These are phyloP conservation scores for Exephanes ischioxanthus DNA, from an alignment of 2,888 invertebrate genomes.

Conservation along the genomic window DNA sequence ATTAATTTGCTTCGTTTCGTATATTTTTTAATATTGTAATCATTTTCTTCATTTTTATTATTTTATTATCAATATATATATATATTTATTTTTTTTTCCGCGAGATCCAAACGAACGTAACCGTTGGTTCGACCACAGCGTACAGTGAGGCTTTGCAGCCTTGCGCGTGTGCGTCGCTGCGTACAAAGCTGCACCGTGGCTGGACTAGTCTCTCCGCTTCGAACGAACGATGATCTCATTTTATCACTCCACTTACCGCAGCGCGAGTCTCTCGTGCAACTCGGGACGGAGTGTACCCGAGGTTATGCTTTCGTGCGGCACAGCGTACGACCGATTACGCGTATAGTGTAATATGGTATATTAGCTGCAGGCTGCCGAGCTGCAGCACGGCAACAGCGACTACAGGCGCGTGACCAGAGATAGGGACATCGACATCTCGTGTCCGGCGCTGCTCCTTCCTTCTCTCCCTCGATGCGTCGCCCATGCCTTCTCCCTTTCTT, in stretches of 20 bases:
- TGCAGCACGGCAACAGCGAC: conserved; percentile 28
- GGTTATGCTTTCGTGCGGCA: conserved; percentile 46
- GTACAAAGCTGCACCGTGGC: conserved; percentile 47
- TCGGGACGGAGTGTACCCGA: conserved; percentile 28
- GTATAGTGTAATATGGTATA: conserved; percentile 17
- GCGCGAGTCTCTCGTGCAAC: conserved; percentile 62
- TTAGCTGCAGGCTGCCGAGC: conserved; percentile 27
- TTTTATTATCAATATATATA: not conserved
- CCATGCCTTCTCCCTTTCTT: conserved; percentile 32
- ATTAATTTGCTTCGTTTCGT: not conserved
- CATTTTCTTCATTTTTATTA: not conserved
- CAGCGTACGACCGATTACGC: conserved; percentile 11
- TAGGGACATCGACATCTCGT: conserved; percentile 64
- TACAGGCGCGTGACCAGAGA: conserved; percentile 62
- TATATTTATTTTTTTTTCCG: not conserved
- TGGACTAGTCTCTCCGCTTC: conserved; percentile 54
- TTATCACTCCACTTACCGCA: conserved; percentile 79
- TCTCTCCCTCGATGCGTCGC: conserved; percentile 22
- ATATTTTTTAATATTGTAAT: not conserved
- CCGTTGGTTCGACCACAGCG: conserved; percentile 23
- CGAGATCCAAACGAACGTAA: conserved; percentile 36
- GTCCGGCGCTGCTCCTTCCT: conserved; percentile 39
- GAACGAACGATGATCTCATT: conserved; percentile 80
- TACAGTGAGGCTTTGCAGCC: conserved; percentile 3
- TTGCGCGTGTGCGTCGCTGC: conserved; percentile 35